These are phyloP conservation scores for Latrodectus geometricus DNA, from an alignment of 1,140 invertebrate genomes.

Conservation along the genomic window DNA sequence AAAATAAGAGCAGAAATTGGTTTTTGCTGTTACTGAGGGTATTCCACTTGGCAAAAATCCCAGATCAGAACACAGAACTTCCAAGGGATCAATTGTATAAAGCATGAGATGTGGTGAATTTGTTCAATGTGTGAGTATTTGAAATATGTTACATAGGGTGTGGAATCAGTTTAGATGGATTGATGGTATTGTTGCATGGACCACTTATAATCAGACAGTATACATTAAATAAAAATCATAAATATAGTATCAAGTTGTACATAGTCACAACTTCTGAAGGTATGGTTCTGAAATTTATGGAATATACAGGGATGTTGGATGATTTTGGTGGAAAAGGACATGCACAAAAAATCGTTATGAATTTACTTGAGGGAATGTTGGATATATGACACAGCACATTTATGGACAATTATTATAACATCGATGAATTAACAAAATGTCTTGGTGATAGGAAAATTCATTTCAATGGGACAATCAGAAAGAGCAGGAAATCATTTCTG, in stretches of 20 bases:
- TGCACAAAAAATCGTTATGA: background rate
- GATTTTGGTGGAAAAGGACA: constrained; percentile 11
- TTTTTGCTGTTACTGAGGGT: background rate
- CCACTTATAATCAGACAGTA: constrained; percentile 67
- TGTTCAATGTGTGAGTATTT: constrained; percentile 16
- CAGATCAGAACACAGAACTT: constrained; percentile 6
- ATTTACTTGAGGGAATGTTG: constrained; percentile 24
- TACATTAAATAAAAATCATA: constrained; percentile 65
- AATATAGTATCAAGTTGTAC: constrained; percentile 51
- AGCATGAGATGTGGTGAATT: constrained; percentile 12
- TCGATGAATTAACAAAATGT: constrained; percentile 17
- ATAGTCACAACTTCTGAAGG: background rate
- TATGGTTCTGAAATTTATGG: constrained; percentile 15
- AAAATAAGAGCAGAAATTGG: constrained; percentile 27
- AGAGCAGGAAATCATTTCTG: constrained; percentile 1
- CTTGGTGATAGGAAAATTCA: background rate
- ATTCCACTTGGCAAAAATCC: constrained; percentile 22
- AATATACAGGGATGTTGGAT: background rate
- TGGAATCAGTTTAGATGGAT: constrained; percentile 68
- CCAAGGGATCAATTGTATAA: constrained; percentile 25
- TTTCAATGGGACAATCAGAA: constrained; percentile 13
- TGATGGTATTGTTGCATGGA: constrained; percentile 68
- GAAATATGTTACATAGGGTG: constrained; percentile 65
- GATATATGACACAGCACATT: constrained; percentile 13
- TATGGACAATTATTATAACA: constrained; percentile 21